Evolutionary conservation across 2,888 invertebrate species (phyloP).

Genomic region (Synergus gifuensis): DNA sequence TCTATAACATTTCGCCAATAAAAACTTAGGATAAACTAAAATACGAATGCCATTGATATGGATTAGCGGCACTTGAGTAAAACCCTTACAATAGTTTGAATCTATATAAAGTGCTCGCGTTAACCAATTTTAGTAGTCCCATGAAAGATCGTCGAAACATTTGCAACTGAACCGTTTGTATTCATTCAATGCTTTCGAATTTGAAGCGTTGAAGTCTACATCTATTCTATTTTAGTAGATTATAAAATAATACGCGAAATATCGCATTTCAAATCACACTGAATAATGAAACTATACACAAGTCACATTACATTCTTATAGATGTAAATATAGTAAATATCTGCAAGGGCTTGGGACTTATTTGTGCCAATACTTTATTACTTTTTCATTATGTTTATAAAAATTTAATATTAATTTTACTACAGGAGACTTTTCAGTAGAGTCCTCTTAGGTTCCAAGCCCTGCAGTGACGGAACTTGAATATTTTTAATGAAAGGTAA

Average conservation of each 20-base stretch:
- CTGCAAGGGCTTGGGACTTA: neutral
- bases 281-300: constrained; percentile 38
- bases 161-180: constrained; percentile 17
- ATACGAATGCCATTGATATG: constrained; percentile 24
- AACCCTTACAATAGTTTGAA: constrained; percentile 12
- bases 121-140: constrained; percentile 22
- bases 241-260: constrained; percentile 37
- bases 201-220: constrained; percentile 13
- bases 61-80: constrained; percentile 1
- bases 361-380: neutral
- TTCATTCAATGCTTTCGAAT: constrained; percentile 27
- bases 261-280: constrained; percentile 38
- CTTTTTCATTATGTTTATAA: neutral
- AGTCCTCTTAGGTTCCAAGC: constrained; percentile 1
- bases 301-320: constrained; percentile 38
- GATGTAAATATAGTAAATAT: constrained; percentile 40
- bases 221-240: constrained; percentile 20
- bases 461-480: constrained; percentile 13
- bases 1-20: constrained; percentile 21
- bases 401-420: neutral
- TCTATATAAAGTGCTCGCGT: constrained; percentile 31
- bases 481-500: constrained; percentile 17
- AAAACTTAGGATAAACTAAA: constrained; percentile 31
- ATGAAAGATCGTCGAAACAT: constrained; percentile 5
- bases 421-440: neutral